A percentile compares a stretch with the other conserved stretches of the same genome.
Conservation (phyloP, 2,888 invertebrate genomes). For the Cantharis flavilabris region DNA sequence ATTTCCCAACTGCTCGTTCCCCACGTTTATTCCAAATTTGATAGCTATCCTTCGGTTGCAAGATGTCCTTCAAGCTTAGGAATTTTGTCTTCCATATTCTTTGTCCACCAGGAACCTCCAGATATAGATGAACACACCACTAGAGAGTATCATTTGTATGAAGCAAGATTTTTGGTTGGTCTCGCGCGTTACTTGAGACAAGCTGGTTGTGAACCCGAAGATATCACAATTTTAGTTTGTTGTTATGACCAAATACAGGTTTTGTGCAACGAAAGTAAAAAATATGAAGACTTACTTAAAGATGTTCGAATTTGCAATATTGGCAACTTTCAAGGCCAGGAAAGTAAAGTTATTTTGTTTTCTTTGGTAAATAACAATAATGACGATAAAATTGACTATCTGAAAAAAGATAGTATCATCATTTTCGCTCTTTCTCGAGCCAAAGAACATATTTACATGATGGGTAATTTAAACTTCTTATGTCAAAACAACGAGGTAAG, state of each 20-base stretch:
- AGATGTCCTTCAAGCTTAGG: conserved; percentile 64
- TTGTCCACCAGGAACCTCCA: conserved; percentile 64
- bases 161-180: conserved; percentile 66
- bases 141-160: conserved; percentile 63
- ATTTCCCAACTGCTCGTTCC: conserved; percentile 47
- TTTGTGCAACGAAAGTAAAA: conserved; percentile 57
- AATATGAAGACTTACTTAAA: conserved; percentile 22
- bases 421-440: no score
- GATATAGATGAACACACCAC: conserved; percentile 66
- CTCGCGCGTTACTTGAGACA: conserved; percentile 66
- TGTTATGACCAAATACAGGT: conserved; percentile 72
- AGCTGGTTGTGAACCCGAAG: conserved; percentile 62
- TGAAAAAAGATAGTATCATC: no score
- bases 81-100: conserved; percentile 67
- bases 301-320: no score
- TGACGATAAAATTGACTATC: no score
- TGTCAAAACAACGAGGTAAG: no score
- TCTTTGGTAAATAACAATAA: no score
- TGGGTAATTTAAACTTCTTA: no score
- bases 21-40: conserved; percentile 66
- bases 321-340: no score
- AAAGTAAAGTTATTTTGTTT: no score
- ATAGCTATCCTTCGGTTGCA: conserved; percentile 63
- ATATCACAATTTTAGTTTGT: conserved; percentile 75
- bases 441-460: no score